Base-by-base conservation (phyloP, 2,888 invertebrate genomes). In the Catocala nupta region DNA sequence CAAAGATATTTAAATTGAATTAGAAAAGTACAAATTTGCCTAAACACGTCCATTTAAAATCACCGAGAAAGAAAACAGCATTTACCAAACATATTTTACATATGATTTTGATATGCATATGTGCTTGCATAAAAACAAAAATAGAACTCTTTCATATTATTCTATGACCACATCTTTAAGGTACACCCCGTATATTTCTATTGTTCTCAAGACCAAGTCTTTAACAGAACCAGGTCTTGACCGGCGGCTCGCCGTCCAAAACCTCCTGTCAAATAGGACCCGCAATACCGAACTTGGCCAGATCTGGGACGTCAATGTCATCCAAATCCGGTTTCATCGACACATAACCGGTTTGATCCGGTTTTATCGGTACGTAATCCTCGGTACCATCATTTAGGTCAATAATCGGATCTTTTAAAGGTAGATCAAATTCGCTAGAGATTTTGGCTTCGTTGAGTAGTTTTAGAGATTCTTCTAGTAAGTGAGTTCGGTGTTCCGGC, bases 141-240 rank as follows among this genome's bases (percentile, higher is more conserved):
- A 16, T 16, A 16, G 1, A 2, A 16, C 16, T 16, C 2, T 16
- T 16, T 16, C 25, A 25, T 25, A 25, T 39, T 39, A 39, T 39
- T 39, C 2, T 39, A 39, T 39, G 12, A 12, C 45, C 12, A 45
- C 45, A 45, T 12, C 7, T 45, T 12, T 11, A 44, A 45, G n/a
- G 7, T 45, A 1, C 7, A 12, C 5, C 1, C 13, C 12, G 12
- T 45, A 12, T 13, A 12, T n/a, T 7, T 43, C 11, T 1, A 43
- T 43, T 0, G 5, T 43, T n/a, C 10, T 43, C 10, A 11, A 47
- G 13, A 47, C 16, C 5, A 5, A 25, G 25, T 5, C 1, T 8
- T 71, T 83, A 94, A 77, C 94, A 94, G 69, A 94, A 94, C 94
- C 94, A 94, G 13, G 94, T 94, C 66, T 94, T 94, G 59, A 94